Base-by-base conservation (phyloP, 1,140 invertebrate species). In the Potamilus streckersoni region DNA sequence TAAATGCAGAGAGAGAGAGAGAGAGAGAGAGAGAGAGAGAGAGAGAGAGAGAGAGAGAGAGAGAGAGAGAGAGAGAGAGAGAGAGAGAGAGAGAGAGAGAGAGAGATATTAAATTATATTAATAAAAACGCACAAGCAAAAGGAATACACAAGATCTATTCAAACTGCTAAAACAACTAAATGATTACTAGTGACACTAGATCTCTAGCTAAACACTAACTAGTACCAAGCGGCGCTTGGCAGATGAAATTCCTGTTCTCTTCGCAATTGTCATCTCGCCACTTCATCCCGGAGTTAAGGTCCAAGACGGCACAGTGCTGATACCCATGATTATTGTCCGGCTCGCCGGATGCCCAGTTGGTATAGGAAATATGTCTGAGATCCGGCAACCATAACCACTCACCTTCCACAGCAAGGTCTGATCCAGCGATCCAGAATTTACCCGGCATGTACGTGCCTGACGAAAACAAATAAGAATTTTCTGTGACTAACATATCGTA, bases 251-350 rank as follows among this genome's bases (percentile, higher is more conserved):
- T 78, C 38, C 71, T 63, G 16, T 72, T 27, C n/a, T 73, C 64
- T n/a, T 78, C 76, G 59, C 76, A 78, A 16, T 78, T 69, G 8
- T 69, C 76, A 59, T 78, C 76, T 20, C 65, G 38, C 76, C 76
- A 78, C n/a, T 49, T 56, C 76, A 78, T 69, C 2, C 31, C 58
- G 12, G 64, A 56, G 11, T 61, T 38, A 2, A 58, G 27, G 57
- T 78, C 76, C n/a, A 78, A 20, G 11, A 72, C 66, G 56, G 62
- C n/a, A 56, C 76, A 78, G 67, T 78, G 76, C 19, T 72, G 65
- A 19, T 67, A 27, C 38, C 66, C 59, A 0, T 55, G 13, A 11
- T 49, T 55, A 19, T 72, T 72, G 66, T 71, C 66, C 1, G 76
- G 76, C 38, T 78, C 58, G 2, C 66, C 66, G 27, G 76, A 70